Evolutionary conservation across 2,888 invertebrate genomes (phyloP).

Genomic region (Apantesis nais): DNA sequence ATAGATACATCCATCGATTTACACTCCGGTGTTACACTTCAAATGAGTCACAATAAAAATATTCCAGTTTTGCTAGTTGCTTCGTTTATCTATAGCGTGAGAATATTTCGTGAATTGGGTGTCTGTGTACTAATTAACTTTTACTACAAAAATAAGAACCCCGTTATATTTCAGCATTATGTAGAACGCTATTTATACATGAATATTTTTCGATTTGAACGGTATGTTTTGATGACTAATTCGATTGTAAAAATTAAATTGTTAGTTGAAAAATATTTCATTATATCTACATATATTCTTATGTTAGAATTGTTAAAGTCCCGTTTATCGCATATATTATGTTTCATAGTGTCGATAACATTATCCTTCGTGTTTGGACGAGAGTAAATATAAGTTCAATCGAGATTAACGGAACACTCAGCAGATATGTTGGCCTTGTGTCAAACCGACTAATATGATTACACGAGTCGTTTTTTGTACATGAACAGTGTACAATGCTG

Average conservation of each 20-base stretch:
- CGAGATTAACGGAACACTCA: slow-evolving; percentile 47
- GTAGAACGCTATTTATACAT: slow-evolving; percentile 33
- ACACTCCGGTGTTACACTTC: slow-evolving; percentile 35
- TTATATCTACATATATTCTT: slow-evolving; percentile 12
- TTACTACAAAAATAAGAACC: slow-evolving; percentile 56
- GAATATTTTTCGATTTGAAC: slow-evolving; percentile 42
- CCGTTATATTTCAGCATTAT: slow-evolving; percentile 54
- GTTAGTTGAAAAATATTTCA: slow-evolving; percentile 19
- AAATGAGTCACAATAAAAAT: slow-evolving; percentile 55
- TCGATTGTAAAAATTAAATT: slow-evolving; percentile 38
- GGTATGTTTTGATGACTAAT: slow-evolving; percentile 44
- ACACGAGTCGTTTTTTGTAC: slow-evolving; percentile 31
- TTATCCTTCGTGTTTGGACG: slow-evolving; percentile 30
- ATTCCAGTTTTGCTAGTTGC: slow-evolving; percentile 52
- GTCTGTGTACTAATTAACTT: slow-evolving; percentile 47
- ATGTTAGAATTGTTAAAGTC: slow-evolving; percentile 10
- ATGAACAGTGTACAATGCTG: slow-evolving; percentile 22
- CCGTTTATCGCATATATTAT: slow-evolving; percentile 9
- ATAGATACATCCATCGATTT: slow-evolving; percentile 30
- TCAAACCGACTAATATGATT: slow-evolving; percentile 24
- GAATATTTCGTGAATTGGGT: slow-evolving; percentile 52
- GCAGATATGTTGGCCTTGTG: slow-evolving; percentile 42
- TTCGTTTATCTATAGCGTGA: slow-evolving; percentile 54
- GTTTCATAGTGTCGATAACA: slow-evolving; percentile 19
- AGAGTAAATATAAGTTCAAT: slow-evolving; percentile 37